Percentiles rank a stretch among this genome's conserved stretches.
Evolutionary conservation across 2,113 vertebrate genomes (phyloP).

Genomic region (Tachysurus vachellii): DNA sequence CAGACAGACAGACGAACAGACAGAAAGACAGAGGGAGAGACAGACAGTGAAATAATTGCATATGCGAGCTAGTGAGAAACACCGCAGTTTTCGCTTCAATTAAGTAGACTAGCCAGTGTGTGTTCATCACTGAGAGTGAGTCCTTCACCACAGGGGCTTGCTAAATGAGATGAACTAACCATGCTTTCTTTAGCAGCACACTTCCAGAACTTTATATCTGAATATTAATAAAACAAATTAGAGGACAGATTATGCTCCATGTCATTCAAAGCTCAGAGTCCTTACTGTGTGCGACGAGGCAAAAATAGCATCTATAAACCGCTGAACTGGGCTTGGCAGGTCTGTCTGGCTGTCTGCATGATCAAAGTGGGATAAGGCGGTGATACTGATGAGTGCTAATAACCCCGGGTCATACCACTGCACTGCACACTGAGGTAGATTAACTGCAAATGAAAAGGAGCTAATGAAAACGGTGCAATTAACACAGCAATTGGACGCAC

Average conservation of each 20-base stretch:
- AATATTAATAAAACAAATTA: constrained; percentile 39
- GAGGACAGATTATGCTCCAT: constrained; percentile 12
- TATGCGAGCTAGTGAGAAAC: constrained; percentile 64
- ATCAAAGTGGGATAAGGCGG: constrained; percentile 55
- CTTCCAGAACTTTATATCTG: constrained; percentile 23
- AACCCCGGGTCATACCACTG: constrained; percentile 36
- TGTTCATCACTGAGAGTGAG: constrained; percentile 60
- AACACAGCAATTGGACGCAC: background rate
- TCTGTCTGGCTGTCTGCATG: constrained; percentile 43
- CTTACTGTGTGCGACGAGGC: constrained; percentile 32
- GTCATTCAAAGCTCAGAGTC: constrained; percentile 1
- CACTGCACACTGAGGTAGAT: constrained; percentile 26
- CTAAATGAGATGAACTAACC: constrained; percentile 33
- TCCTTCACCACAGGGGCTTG: constrained; percentile 19
- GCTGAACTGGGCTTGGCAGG: constrained; percentile 55
- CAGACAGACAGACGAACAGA: constrained; percentile 11
- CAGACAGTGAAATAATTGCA: constrained; percentile 76
- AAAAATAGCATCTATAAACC: constrained; percentile 67
- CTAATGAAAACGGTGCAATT: constrained; percentile 11
- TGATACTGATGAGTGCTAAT: constrained; percentile 61
- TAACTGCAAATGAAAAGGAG: constrained; percentile 33
- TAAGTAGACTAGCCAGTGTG: constrained; percentile 60
- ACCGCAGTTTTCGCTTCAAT: constrained; percentile 73
- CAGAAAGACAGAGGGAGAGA: constrained; percentile 48
- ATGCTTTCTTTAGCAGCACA: constrained; percentile 15